These are phyloP conservation scores for Gonocerus acuteangulatus DNA, from an alignment of 2,888 invertebrate genomes.

Conservation along the genomic window DNA sequence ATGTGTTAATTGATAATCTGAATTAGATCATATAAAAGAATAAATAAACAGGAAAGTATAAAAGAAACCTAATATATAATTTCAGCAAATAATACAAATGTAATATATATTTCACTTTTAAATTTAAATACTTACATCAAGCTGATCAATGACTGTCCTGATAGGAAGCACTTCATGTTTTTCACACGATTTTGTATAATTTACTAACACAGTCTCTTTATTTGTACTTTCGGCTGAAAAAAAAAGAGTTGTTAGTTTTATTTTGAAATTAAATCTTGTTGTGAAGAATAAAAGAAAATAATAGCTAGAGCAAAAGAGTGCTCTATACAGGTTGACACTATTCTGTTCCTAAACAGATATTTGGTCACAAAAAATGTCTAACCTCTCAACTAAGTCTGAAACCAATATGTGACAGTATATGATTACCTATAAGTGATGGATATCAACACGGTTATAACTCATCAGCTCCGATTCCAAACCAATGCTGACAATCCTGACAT, in stretches of 20 bases:
- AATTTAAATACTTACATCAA: conserved; percentile 51
- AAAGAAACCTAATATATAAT: too few species aligned
- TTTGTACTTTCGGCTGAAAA: conserved; percentile 56
- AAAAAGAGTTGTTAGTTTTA: conserved; percentile 36
- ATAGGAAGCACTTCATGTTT: conserved; percentile 64
- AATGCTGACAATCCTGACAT: conserved; percentile 16
- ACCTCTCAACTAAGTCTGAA: conserved; percentile 10
- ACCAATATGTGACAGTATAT: conserved; percentile 2
- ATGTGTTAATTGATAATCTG: too few species aligned
- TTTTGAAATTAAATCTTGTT: background rate
- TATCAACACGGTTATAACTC: conserved; percentile 8
- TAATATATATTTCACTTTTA: too few species aligned
- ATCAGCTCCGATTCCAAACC: conserved; percentile 13
- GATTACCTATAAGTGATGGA: conserved; percentile 15
- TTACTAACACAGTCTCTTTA: conserved; percentile 60
- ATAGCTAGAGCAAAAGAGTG: conserved; percentile 7
- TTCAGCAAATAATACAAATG: too few species aligned
- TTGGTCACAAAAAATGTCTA: background rate
- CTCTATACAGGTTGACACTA: conserved; percentile 5
- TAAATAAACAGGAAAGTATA: too few species aligned
- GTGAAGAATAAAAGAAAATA: background rate
- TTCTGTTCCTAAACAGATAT: conserved; percentile 13
- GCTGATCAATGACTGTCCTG: conserved; percentile 60
- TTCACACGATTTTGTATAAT: conserved; percentile 65
- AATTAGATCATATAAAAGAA: too few species aligned